Base-by-base conservation (phyloP, 2,888 invertebrate species). In the Oasisia sp. region DNA sequence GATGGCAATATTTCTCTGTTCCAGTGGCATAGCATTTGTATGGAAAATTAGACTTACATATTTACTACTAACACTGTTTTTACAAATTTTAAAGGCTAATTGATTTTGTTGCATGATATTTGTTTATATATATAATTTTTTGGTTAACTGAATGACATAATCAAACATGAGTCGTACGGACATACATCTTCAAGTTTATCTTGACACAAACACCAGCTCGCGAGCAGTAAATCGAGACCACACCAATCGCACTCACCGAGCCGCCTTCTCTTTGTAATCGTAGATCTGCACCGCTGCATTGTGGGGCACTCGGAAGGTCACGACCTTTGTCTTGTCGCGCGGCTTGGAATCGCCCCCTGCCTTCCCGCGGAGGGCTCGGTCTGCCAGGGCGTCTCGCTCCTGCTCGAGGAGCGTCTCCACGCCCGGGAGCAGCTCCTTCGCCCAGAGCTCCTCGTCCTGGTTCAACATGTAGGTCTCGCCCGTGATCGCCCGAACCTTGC, bases 231-330 rank as follows among this genome's bases (percentile, higher is more conserved):
- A 50, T 14, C 9, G 9, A 50, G 32, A 91, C 12, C 7, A 7
- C 27, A 74, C 74, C 19, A 7, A 74, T 27, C 19, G 12, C 44
- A 91, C 93, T 45, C 92, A 96, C 96, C 96, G 95, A 14, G 97
- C 97, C 94, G 96, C 96, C 94, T 97, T 97, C 93, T 96, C 96
- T 94, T 97, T 97, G 94, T 97, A 97, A 94, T 97, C 97, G 94
- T 97, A 97, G 90, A 97, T 96, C 95, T 97, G 97, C 19, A 97
- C 97, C 91, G 96, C 97, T 14, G 97, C 97, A 95, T 97, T 97
- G 94, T 97, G 97, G 32, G 97, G 97, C 14, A 97, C 97, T 92
- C 97, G 95, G 94, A 96, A 96, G 1, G 96, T 95, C 27, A 97
- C 95, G 5, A 97, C 96, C 56, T 94, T 93, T 0, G 96, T 96